Percentiles rank a stretch among this genome's conserved stretches.
phyloP scores from a whole-genome alignment of 2,888 invertebrate species.

The Apodemia duryi region DNA sequence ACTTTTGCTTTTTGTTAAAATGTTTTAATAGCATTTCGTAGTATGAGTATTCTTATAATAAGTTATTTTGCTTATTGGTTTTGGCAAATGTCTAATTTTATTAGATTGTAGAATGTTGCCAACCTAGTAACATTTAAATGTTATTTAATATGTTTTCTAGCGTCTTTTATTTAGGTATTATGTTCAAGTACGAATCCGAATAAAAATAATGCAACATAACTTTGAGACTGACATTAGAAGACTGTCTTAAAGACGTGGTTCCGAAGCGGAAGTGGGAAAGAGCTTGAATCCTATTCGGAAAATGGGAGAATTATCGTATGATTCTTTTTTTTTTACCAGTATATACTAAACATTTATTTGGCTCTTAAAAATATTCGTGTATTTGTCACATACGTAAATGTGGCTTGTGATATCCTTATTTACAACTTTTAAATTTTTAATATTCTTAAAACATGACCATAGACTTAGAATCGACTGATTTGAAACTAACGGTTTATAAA shows the following conservation, averaged over 20 bases:
- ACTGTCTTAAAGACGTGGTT: slow-evolving; percentile 70
- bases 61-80: slow-evolving; percentile 62
- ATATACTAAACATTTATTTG: slow-evolving; percentile 8
- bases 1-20: slow-evolving; percentile 63
- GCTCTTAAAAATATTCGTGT: neutral
- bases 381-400: slow-evolving; percentile 1
- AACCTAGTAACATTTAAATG: neutral
- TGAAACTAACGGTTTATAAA: slow-evolving; percentile 19
- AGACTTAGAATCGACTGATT: slow-evolving; percentile 17
- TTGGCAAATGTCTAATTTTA: slow-evolving; percentile 49
- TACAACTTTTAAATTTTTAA: slow-evolving; percentile 9
- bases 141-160: neutral
- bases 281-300: slow-evolving; percentile 26
- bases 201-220: slow-evolving; percentile 73
- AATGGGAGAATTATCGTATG: slow-evolving; percentile 1
- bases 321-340: slow-evolving; percentile 2
- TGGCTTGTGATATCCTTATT: slow-evolving; percentile 13
- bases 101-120: slow-evolving; percentile 6
- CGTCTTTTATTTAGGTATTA: slow-evolving; percentile 5
- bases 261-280: slow-evolving; percentile 36
- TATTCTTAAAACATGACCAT: slow-evolving; percentile 4
- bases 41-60: slow-evolving; percentile 54
- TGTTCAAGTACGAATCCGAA: slow-evolving; percentile 25
- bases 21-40: slow-evolving; percentile 56
- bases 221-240: slow-evolving; percentile 78